Evolutionary conservation across 2,888 invertebrate species (phyloP), one percentile per base, ranked within the genome.

Genomic region (Tetanocera ferruginea): DNA sequence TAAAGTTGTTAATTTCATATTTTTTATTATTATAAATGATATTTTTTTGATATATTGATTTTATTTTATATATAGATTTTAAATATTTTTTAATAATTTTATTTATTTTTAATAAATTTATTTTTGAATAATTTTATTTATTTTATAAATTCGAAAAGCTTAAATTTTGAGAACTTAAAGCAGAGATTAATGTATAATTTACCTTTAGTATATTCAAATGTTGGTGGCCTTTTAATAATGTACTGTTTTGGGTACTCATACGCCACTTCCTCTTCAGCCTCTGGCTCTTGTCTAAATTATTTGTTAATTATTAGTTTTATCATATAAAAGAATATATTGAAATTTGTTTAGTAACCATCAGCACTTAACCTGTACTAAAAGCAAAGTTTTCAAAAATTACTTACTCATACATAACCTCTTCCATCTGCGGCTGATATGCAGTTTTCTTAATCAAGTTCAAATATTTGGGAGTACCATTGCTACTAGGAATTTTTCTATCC

Each of bases 391-490:
- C 11, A 43, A 37, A 23, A 57, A 49, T 31, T 71, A 81, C 82
- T 80, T 66, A 82, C 82, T 80, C 79, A 11, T 71, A 73, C 19
- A 51, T 8, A 23, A 57, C n/a, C 19, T 69, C 69, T 55, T 76
- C 57, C 57, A 57, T 17, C 17, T 67, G 73, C 0, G 57, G 55
- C 19, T 78, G 67, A 51, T 80, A 79, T 9, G 81, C 76, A 60
- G 79, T 77, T 77, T 84, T 80, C 64, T 86, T 87, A 64, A 87
- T 85, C 28, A 87, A 82, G 77, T 83, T 85, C 34, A 86, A 80
- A 76, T 84, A 87, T 72, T 86, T 87, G 1, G 86, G 84, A 4
- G 83, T 82, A 5, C 83, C 84, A 70, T 19, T 57, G 77, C 81
- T 80, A 49, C 79, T 77, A 19, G 83, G 79, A 51, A 85, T 80